Evolutionary conservation across 2,797 vertebrate species (phyloP).

Genomic region (Anguilla anguilla): DNA sequence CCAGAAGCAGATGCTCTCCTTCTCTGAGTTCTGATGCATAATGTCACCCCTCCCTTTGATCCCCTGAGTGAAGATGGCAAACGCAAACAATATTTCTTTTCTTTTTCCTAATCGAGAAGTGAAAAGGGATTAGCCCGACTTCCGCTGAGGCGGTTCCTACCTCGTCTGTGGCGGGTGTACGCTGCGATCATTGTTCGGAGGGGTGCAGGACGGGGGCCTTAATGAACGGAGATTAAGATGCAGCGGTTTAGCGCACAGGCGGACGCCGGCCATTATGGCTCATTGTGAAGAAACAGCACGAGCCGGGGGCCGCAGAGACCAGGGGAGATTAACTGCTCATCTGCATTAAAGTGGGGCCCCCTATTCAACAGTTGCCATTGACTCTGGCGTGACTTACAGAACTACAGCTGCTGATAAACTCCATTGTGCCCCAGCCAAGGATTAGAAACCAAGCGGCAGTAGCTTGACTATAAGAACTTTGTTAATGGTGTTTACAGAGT

Average conservation of each 20-base stretch:
- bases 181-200: constrained; percentile 42
- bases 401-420: constrained; percentile 49
- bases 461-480: constrained; percentile 40
- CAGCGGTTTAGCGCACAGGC: constrained; percentile 48
- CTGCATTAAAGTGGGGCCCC: constrained; percentile 42
- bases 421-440: constrained; percentile 34
- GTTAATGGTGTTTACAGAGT: constrained; percentile 44
- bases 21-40: constrained; percentile 16
- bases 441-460: constrained; percentile 23
- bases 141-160: constrained; percentile 35
- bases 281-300: constrained; percentile 51
- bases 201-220: constrained; percentile 40
- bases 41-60: constrained; percentile 39
- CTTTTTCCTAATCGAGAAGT: constrained; percentile 43
- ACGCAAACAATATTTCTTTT: constrained; percentile 44
- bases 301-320: constrained; percentile 42
- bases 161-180: constrained; percentile 35
- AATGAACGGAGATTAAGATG: constrained; percentile 55
- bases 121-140: constrained; percentile 53
- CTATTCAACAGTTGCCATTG: constrained; percentile 57
- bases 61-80: constrained; percentile 40
- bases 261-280: constrained; percentile 47
- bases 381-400: constrained; percentile 54
- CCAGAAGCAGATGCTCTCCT: constrained; percentile 25
- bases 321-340: constrained; percentile 50